These are phyloP conservation scores for Mastomys natalensis DNA, from an alignment of 2,113 vertebrate species.

Conservation along the genomic window DNA sequence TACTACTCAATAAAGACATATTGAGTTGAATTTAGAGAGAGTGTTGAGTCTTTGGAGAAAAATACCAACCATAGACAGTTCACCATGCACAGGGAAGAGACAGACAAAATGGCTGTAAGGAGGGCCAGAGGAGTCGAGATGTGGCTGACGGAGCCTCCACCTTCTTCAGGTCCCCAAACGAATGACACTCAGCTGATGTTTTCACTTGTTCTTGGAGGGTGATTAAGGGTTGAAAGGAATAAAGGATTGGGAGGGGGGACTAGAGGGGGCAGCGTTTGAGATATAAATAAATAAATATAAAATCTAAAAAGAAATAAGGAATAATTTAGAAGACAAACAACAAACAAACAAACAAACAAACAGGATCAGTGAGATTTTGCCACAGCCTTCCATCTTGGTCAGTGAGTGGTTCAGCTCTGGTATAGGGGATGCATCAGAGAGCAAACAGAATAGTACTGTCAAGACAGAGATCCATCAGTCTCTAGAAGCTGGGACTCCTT, in stretches of 20 bases:
- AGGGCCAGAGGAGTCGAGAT: not conserved
- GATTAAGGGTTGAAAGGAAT: not conserved
- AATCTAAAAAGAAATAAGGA: not conserved
- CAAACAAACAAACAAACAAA: too few species aligned
- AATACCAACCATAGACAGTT: not conserved
- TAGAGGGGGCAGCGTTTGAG: too few species aligned
- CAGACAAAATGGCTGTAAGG: not conserved
- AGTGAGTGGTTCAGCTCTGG: too few species aligned
- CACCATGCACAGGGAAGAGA: not conserved
- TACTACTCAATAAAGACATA: not conserved
- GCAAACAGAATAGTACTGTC: rapidly evolving
- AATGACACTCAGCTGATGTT: not conserved
- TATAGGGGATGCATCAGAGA: not conserved
- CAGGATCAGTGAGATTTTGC: not conserved
- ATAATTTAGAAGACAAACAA: not conserved
- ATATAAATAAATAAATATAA: too few species aligned
- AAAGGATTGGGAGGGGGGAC: not conserved
- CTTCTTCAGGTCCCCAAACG: not conserved
- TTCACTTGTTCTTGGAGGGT: not conserved
- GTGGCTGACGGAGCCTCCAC: not conserved
- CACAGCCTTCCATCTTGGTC: not conserved
- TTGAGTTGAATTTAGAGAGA: conserved; percentile 21
- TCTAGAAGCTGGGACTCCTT: not conserved
- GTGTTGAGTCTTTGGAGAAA: not conserved
- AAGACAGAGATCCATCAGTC: not conserved